Evolutionary conservation across 2,113 vertebrate species (phyloP), one percentile per base, ranked within the genome.

Genomic region (Dicentrarchus labrax): DNA sequence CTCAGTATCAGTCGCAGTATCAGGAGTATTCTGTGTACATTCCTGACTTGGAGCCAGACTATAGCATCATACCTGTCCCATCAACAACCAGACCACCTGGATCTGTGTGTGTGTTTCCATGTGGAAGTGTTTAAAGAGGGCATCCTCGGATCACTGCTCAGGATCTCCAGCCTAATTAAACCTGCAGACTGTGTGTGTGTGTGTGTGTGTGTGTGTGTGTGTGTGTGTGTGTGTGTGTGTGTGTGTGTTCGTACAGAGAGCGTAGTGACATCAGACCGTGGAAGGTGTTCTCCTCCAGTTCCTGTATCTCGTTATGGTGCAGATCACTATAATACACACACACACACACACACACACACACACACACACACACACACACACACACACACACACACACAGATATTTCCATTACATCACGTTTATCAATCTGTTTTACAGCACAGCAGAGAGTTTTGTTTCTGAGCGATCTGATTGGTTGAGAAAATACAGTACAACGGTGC

Each of bases 251-350:
- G 98, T 89, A 99, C 98, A 99, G 94, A 8, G 97, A 96, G 50
- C 95, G 95, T 62, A 99, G 96, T 53, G 94, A 94, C 78, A 93
- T 86, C 94, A 99, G 93, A 57, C 97, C 96, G 68, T 93, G 94
- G 89, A 99, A 99, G 0, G 97, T 96, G 89, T 96, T 95, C 4
- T 80, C 95, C 91, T 93, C 93, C 82, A 99, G 94, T 93, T 97
- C 96, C 87, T 93, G 73, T 6, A 99, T 95, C 90, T 96, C 94
- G 51, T 99, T 99, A 87, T 98, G 97, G 73, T 96, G 96, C 72
- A 99, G 94, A 92, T 98, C 96, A 85, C 98, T 99, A 56, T 4
- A 65, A 90, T 22, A 85, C 50, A 88, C 51, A 85, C 72, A 87
- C 72, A 48, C 21, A 64, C 56, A 53, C 67, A 39, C 51, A 19